Evolutionary conservation across 2,888 invertebrate species (phyloP), one percentile per base, ranked within the genome.

Genomic region (Craniophora ligustri): DNA sequence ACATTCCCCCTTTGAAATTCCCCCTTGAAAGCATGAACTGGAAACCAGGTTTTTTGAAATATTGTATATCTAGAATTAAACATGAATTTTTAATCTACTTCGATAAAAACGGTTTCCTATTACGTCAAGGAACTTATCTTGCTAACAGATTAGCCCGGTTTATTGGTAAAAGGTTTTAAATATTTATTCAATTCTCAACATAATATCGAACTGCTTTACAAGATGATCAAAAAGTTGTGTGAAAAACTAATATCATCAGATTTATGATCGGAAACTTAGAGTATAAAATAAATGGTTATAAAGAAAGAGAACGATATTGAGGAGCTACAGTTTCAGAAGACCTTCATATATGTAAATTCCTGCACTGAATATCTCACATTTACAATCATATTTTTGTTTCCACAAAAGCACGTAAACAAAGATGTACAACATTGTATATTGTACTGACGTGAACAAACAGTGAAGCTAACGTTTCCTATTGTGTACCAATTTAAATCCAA

Each of bases 31-130:
- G 84, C 78, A 54, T 58, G 68, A 72, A 70, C 72, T 70, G 66
- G 59, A 73, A 74, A 76, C 77, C 67, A 71, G 76, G 79, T 77
- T 81, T 82, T 78, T 82, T 67, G 74, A 79, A 79, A 84, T 78
- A 81, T 81, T 81, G 79, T 81, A 36, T 57, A 64, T 72, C 72
- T 76, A 66, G 72, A 78, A 79, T 76, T 72, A 72, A 70, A 78
- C 74, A 75, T 79, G 81, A 78, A 76, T 80, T 76, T 78, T 73
- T 78, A 73, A 80, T 75, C 77, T 63, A 78, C 66, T 79, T 76
- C 64, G 70, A 75, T 75, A 65, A 65, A 65, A 67, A 57, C 51
- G 15, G 47, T 56, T 40, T 57, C 46, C 41, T 46, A 42, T 64
- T 65, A 62, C 54, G 48, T 61, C 49, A 47, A 6, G 23, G n/a